Conservation (phyloP, 2,797 vertebrate species). For the Neosilurus mollespiculum region DNA sequence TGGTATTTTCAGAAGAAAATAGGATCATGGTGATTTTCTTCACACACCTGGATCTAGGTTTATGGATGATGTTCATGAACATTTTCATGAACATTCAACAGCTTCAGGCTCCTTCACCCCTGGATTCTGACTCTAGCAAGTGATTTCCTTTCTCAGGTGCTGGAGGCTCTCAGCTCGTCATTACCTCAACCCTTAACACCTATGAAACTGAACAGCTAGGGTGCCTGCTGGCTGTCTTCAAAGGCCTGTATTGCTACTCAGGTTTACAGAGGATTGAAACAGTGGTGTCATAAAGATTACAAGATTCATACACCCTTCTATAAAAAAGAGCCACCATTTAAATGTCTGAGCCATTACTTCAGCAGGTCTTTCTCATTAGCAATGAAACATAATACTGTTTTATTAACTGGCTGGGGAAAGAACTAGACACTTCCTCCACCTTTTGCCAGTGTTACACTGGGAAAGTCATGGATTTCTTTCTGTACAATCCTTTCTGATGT, state of each 20-base stretch:
- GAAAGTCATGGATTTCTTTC: slow-evolving; percentile 9
- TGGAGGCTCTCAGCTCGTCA: slow-evolving; percentile 50
- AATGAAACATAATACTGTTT: slow-evolving; percentile 50
- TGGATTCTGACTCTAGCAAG: slow-evolving; percentile 65
- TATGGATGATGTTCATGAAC: slow-evolving; percentile 49
- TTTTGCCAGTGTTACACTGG: slow-evolving; percentile 2
- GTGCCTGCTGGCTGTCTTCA: slow-evolving; percentile 30
- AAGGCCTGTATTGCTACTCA: slow-evolving; percentile 45
- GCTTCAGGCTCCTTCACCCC: slow-evolving; percentile 51
- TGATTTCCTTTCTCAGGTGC: slow-evolving; percentile 66
- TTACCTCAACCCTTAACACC: slow-evolving; percentile 59
- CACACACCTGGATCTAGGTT: slow-evolving; percentile 56
- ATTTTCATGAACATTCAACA: slow-evolving; percentile 52
- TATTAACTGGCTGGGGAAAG: slow-evolving; percentile 45
- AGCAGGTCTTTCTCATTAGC: slow-evolving; percentile 51
- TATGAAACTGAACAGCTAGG: slow-evolving; percentile 53
- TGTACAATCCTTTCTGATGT: not conserved
- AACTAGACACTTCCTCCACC: slow-evolving; percentile 40
- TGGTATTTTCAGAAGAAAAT: slow-evolving; percentile 57
- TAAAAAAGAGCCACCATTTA: slow-evolving; percentile 45
- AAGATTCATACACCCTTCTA: slow-evolving; percentile 49
- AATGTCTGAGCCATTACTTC: slow-evolving; percentile 54
- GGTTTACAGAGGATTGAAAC: slow-evolving; percentile 53
- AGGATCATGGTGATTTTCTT: slow-evolving; percentile 62
- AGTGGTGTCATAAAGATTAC: slow-evolving; percentile 54